A percentile compares a stretch with the other conserved stretches of the same genome.
phyloP scores from a whole-genome alignment of 2,888 invertebrate genomes.

The Drosophila monieri region DNA sequence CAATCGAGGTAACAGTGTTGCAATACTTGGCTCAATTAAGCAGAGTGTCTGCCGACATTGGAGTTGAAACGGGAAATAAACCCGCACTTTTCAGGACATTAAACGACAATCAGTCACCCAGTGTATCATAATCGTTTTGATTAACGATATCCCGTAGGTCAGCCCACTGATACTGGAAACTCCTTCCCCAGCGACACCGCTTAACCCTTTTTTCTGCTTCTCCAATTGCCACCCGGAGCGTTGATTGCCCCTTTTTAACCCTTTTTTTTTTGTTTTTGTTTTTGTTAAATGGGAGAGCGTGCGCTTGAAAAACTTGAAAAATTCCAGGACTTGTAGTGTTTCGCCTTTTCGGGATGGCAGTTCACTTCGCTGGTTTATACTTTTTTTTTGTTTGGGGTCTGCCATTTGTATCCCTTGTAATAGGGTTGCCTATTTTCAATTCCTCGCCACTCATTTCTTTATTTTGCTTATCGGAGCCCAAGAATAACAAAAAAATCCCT shows the following conservation, averaged over 20 bases:
- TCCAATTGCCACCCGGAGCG: conserved; percentile 35
- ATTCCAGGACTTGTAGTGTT: conserved; percentile 32
- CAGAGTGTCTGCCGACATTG: conserved; percentile 1
- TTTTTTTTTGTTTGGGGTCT: conserved; percentile 6
- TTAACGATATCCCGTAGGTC: conserved; percentile 33
- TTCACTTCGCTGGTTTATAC: conserved; percentile 45
- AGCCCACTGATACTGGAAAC: conserved; percentile 11
- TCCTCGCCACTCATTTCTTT: conserved; percentile 66
- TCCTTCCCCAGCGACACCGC: background rate
- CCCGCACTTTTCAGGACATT: conserved; percentile 12
- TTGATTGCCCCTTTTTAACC: conserved; percentile 45
- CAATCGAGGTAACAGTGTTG: conserved; percentile 5
- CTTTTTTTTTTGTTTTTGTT: conserved; percentile 17
- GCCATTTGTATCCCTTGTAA: conserved; percentile 27
- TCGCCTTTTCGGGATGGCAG: conserved; percentile 28
- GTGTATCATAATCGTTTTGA: conserved; percentile 31
- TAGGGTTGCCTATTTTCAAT: conserved; percentile 61
- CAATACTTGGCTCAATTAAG: conserved; percentile 10
- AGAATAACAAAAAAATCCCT: conserved; percentile 17
- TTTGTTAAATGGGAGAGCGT: conserved; percentile 21
- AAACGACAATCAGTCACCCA: background rate
- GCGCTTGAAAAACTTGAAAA: conserved; percentile 24
- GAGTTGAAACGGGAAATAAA: background rate
- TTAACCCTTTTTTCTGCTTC: background rate
- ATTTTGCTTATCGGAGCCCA: conserved; percentile 67